Conservation (phyloP, 92 coral and sea anemone species). For the Paramuricea clavata region DNA sequence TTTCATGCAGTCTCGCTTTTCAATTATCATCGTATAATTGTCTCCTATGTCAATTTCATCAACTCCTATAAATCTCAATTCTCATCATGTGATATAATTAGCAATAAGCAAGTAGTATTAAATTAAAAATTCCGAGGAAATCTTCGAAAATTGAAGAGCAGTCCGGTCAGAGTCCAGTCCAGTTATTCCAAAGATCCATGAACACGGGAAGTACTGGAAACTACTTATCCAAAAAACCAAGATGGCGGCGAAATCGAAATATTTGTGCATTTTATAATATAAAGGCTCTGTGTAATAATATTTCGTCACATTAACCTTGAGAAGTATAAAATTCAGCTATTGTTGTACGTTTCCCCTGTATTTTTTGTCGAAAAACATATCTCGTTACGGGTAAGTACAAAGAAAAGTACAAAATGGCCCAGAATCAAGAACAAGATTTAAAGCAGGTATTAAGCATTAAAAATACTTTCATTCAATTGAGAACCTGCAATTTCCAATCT, state of each 20-base stretch:
- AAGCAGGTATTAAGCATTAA: slow-evolving; percentile 22
- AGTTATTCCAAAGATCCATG: neutral
- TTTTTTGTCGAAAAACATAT: neutral
- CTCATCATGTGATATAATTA: too few species aligned
- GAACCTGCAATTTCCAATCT: too few species aligned
- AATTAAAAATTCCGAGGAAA: too few species aligned
- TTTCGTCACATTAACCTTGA: neutral
- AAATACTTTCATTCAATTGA: neutral
- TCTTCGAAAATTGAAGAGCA: too few species aligned
- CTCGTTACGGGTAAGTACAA: neutral
- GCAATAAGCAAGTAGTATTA: too few species aligned
- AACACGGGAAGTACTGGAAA: neutral
- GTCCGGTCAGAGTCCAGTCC: too few species aligned
- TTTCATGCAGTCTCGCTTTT: too few species aligned
- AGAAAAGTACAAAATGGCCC: slow-evolving; percentile 1
- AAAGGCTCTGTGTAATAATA: neutral
- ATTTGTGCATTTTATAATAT: too few species aligned
- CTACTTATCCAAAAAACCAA: neutral
- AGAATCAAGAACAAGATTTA: slow-evolving; percentile 33
- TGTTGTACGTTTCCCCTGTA: neutral
- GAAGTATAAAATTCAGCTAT: neutral
- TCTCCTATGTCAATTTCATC: too few species aligned
- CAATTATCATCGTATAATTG: too few species aligned
- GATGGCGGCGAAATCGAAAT: neutral
- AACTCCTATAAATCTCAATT: too few species aligned